These are phyloP conservation scores for Ganaspis sp. DNA, from an alignment of 1,140 invertebrate species.

Conservation along the genomic window DNA sequence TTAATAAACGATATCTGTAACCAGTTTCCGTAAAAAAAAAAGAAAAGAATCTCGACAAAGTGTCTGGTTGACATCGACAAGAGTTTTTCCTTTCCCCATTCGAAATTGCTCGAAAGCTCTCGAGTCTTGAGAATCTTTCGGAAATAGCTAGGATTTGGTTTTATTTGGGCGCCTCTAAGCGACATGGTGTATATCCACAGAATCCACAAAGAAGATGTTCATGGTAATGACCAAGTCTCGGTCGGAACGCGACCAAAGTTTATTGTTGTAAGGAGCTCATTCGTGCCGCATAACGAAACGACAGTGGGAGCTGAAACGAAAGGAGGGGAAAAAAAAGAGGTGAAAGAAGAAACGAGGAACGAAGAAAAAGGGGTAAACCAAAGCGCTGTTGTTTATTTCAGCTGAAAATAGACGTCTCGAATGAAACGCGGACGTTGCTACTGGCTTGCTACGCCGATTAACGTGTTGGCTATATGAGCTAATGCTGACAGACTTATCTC, in stretches of 20 bases:
- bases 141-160: neutral
- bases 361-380: conserved; percentile 10
- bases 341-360: neutral
- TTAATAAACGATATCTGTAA: conserved; percentile 27
- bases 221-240: conserved; percentile 29
- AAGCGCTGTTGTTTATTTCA: conserved; percentile 50
- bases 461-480: conserved; percentile 28
- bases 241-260: conserved; percentile 45
- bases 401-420: conserved; percentile 58
- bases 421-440: neutral
- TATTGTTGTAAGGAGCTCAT: conserved; percentile 61
- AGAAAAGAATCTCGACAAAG: neutral
- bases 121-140: too few relatives aligned
- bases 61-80: neutral
- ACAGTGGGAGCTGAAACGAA: neutral
- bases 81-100: neutral
- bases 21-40: conserved; percentile 14
- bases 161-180: neutral
- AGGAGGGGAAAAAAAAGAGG: neutral
- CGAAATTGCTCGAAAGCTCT: neutral
- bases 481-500: conserved; percentile 28
- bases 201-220: conserved; percentile 7
- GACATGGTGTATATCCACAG: neutral
- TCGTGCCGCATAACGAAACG: conserved; percentile 41
- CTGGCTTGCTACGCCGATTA: conserved; percentile 1